These are phyloP conservation scores for Ctenopoma kingsleyae DNA, from an alignment of 2,797 vertebrate species.

Conservation along the genomic window DNA sequence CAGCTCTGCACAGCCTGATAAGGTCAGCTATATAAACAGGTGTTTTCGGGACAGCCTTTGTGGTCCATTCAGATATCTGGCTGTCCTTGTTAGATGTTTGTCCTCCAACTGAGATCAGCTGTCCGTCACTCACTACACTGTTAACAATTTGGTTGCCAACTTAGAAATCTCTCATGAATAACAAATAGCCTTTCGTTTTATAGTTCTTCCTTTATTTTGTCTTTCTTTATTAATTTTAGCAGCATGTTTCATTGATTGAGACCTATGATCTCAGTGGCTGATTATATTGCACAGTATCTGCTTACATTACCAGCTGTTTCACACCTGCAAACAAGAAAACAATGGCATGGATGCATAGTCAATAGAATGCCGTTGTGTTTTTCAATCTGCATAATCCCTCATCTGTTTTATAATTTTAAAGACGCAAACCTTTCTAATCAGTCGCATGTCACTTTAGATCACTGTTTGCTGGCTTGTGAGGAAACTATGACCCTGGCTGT, in stretches of 20 bases:
- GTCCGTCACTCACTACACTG: slow-evolving; percentile 29
- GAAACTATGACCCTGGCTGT: slow-evolving; percentile 19
- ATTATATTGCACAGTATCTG: slow-evolving; percentile 31
- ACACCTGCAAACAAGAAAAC: slow-evolving; percentile 13
- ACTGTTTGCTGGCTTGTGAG: slow-evolving; percentile 9
- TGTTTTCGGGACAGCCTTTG: slow-evolving; percentile 50
- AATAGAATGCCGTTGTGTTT: slow-evolving; percentile 20
- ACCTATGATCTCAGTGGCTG: slow-evolving; percentile 27
- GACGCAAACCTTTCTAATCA: slow-evolving; percentile 30
- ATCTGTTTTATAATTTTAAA: slow-evolving; percentile 22
- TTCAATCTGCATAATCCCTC: slow-evolving; percentile 14
- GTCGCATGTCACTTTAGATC: slow-evolving; percentile 18
- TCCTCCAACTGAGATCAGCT: slow-evolving; percentile 36
- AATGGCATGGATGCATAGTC: slow-evolving; percentile 23
- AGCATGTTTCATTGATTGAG: background rate
- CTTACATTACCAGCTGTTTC: slow-evolving; percentile 24
- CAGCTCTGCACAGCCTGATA: slow-evolving; percentile 70
- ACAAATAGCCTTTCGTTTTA: background rate
- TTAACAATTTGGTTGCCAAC: slow-evolving; percentile 18
- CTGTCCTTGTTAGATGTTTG: slow-evolving; percentile 46
- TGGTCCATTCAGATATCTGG: slow-evolving; percentile 50
- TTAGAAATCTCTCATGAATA: slow-evolving; percentile 24
- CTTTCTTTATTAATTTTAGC: background rate
- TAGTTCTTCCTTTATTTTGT: background rate
- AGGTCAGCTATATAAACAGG: slow-evolving; percentile 69